These are phyloP conservation scores for Oryzias curvinotus DNA, from an alignment of 2,113 vertebrate species.

Conservation along the genomic window DNA sequence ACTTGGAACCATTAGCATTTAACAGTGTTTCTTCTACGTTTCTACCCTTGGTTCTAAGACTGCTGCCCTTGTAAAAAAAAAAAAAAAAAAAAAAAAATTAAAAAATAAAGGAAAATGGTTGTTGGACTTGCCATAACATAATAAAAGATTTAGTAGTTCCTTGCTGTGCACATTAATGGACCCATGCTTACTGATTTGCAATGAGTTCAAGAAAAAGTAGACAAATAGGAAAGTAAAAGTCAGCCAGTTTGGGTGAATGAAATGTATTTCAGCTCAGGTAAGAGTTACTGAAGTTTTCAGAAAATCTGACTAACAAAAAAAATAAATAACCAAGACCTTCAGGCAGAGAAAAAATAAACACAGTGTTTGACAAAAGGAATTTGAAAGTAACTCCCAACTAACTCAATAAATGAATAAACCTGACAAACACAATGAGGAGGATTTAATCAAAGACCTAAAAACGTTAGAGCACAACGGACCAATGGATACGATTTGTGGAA, in stretches of 20 bases:
- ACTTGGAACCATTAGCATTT: too few relatives aligned
- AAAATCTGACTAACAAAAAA: not conserved
- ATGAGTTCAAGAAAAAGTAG: conserved; percentile 1
- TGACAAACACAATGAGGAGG: too few relatives aligned
- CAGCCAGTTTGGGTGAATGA: not conserved
- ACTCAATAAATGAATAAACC: too few relatives aligned
- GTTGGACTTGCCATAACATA: not conserved
- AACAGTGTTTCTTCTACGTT: not conserved
- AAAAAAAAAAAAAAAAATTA: too few relatives aligned
- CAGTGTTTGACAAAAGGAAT: too few relatives aligned
- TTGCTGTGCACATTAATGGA: not conserved
- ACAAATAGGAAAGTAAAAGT: not conserved
- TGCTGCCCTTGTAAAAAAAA: not conserved
- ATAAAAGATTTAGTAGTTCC: conserved; percentile 4
- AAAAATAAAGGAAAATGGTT: not conserved
- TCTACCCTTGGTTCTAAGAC: not conserved
- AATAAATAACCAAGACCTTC: not conserved
- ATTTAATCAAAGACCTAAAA: too few relatives aligned
- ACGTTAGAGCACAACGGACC: not conserved
- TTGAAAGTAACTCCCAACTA: too few relatives aligned
- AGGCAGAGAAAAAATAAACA: too few relatives aligned
- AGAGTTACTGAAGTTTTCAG: not conserved
- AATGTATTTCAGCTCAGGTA: not conserved
- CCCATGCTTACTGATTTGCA: not conserved
- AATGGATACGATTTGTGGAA: not conserved